A percentile compares a stretch with the other conserved stretches of the same genome.
phyloP scores from a whole-genome alignment of 2,888 invertebrate species.

The Sarcophaga carnaria region DNA sequence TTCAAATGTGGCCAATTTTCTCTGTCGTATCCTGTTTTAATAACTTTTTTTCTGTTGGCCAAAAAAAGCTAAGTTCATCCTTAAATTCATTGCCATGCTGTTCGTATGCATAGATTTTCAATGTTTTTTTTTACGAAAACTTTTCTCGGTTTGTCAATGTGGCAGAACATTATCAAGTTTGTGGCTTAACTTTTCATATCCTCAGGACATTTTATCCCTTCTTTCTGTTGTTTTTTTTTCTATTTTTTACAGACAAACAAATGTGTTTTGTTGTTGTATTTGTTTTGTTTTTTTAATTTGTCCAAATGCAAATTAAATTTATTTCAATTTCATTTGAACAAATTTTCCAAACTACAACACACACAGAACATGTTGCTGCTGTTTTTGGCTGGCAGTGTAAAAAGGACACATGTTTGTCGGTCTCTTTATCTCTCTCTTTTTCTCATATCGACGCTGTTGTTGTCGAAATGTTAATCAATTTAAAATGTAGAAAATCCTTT shows the following conservation, averaged over 20 bases:
- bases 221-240: neutral
- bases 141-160: neutral
- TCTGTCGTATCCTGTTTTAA: too few species aligned
- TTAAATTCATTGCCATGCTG: too few species aligned
- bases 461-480: constrained; percentile 44
- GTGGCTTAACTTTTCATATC: constrained; percentile 59
- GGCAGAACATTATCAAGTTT: constrained; percentile 7
- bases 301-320: constrained; percentile 63
- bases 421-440: neutral
- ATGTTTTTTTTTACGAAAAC: too few species aligned
- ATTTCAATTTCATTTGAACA: constrained; percentile 51
- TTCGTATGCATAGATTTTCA: too few species aligned
- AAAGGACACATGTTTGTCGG: neutral
- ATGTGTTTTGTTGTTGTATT: constrained; percentile 4
- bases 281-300: constrained; percentile 55
- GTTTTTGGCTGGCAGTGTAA: too few species aligned
- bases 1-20: too few species aligned
- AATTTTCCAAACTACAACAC: constrained; percentile 20
- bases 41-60: neutral
- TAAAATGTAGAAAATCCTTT: constrained; percentile 32
- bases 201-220: constrained; percentile 24
- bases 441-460: neutral
- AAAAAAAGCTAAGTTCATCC: too few species aligned
- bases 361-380: constrained; percentile 21
- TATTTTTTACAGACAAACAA: too few species aligned